Base-by-base conservation (phyloP, 2,888 invertebrate species). In the Leptinotarsa rubiginosa region DNA sequence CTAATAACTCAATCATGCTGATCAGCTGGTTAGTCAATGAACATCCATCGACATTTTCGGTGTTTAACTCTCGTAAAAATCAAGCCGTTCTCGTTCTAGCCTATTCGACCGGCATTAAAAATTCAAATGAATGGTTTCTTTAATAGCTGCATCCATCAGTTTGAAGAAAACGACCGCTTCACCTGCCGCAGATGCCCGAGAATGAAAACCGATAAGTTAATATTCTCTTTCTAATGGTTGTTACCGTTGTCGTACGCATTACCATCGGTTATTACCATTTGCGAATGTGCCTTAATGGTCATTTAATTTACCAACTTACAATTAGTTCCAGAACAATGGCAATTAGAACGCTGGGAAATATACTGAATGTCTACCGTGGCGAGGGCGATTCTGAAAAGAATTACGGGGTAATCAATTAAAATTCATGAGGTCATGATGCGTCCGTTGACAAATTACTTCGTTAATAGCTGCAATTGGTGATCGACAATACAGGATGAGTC, bases 181-280 rank as follows among this genome's bases (percentile, higher is more conserved):
- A 77, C 77, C 77, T 77, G 77, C 74, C 77, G 77, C 77, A 77
- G 77, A 77, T 77, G 77, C 75, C 76, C 65, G 52, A 77, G 74
- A 56, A 47, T 69, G n/a, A 18, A 31, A 62, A 62, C 31, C 62
- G 41, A 41, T 62, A 41, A 62, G 62, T 62, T 41, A 15, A 41
- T 62, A 62, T 62, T 62, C 62, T 41, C 41, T 62, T 62, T 62
- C 62, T 62, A 62, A 62, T 62, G 41, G 62, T 62, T 41, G 41
- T 62, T 62, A 62, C 62, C 25, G 62, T 62, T 62, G 62, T 18
- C 31, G 16, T 31, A 62, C 12, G 18, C 62, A 31, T 62, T 62
- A 62, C 41, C 41, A 0, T 56, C 56, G 7, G 59, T 59, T 59
- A 59, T 59, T 59, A 59, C 13, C 59, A 25, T 59, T 59, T 13